phyloP scores from a whole-genome alignment of 2,888 invertebrate genomes.

The Leucophenga maculata region DNA sequence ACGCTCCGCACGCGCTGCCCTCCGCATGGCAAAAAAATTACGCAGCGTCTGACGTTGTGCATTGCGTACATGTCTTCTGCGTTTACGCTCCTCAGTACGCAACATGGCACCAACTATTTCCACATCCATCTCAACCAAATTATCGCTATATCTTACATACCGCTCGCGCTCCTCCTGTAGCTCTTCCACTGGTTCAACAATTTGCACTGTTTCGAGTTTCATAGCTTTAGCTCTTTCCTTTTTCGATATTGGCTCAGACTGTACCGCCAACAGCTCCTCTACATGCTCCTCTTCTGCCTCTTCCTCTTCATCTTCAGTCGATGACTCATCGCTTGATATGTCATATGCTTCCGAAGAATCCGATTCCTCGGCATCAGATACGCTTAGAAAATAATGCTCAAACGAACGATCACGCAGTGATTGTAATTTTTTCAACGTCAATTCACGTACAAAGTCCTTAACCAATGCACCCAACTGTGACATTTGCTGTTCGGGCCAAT shows the following conservation, averaged over 20 bases:
- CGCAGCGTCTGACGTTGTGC: conserved; percentile 43
- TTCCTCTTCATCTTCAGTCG: conserved; percentile 38
- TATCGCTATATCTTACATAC: too few relatives aligned
- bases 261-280: too few relatives aligned
- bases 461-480: conserved; percentile 45
- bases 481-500: conserved; percentile 61
- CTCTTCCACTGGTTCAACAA: too few relatives aligned
- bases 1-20: conserved; percentile 35
- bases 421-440: conserved; percentile 61
- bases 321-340: conserved; percentile 49
- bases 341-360: conserved; percentile 35
- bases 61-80: conserved; percentile 40
- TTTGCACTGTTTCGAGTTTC: too few relatives aligned
- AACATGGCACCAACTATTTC: too few relatives aligned
- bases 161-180: too few relatives aligned
- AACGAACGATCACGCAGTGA: conserved; percentile 54
- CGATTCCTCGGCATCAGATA: conserved; percentile 45
- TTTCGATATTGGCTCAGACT: too few relatives aligned
- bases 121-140: too few relatives aligned
- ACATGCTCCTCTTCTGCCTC: not conserved
- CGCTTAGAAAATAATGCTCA: conserved; percentile 39
- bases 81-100: not conserved
- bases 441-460: conserved; percentile 47
- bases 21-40: too few relatives aligned
- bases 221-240: not conserved